Evolutionary conservation across 2,888 invertebrate genomes (phyloP).

Genomic region (Drosophila mimica): DNA sequence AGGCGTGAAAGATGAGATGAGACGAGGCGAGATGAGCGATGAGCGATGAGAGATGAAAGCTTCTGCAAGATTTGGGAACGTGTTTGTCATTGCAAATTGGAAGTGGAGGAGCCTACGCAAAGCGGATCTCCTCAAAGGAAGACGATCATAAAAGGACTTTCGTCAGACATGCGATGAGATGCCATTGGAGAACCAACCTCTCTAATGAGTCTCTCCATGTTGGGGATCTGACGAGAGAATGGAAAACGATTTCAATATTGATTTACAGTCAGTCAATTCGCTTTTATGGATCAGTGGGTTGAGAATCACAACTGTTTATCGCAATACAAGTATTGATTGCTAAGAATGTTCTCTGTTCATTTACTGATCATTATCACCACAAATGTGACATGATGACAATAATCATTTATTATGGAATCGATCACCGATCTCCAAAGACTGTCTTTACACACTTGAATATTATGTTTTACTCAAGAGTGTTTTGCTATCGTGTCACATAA

Average conservation of each 20-base stretch:
- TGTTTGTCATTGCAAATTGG: slow-evolving; percentile 58
- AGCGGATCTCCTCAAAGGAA: slow-evolving; percentile 49
- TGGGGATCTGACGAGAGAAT: slow-evolving; percentile 26
- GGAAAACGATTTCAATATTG: slow-evolving; percentile 19
- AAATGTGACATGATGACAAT: slow-evolving; percentile 24
- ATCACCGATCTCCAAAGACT: background rate
- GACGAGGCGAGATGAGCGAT: slow-evolving; percentile 17
- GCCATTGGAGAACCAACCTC: slow-evolving; percentile 12
- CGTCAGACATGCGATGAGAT: slow-evolving; percentile 6
- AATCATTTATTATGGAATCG: slow-evolving; percentile 6
- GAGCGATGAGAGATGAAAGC: slow-evolving; percentile 10
- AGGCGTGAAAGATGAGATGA: slow-evolving; percentile 50
- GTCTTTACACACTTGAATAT: background rate
- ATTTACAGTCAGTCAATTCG: slow-evolving; percentile 11
- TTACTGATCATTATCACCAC: slow-evolving; percentile 13
- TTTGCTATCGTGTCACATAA: slow-evolving; percentile 18
- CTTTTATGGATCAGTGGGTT: slow-evolving; percentile 52
- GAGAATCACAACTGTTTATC: background rate
- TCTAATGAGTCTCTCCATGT: slow-evolving; percentile 24
- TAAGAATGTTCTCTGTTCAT: slow-evolving; percentile 14
- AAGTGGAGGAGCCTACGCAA: slow-evolving; percentile 53
- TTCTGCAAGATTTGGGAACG: slow-evolving; percentile 47
- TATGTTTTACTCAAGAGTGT: slow-evolving; percentile 1
- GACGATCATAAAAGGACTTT: slow-evolving; percentile 56
- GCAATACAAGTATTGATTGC: background rate